A percentile compares a stretch with the other conserved stretches of the same genome.
Conservation (phyloP, 2,797 vertebrate species). For the Sparidentex hasta region DNA sequence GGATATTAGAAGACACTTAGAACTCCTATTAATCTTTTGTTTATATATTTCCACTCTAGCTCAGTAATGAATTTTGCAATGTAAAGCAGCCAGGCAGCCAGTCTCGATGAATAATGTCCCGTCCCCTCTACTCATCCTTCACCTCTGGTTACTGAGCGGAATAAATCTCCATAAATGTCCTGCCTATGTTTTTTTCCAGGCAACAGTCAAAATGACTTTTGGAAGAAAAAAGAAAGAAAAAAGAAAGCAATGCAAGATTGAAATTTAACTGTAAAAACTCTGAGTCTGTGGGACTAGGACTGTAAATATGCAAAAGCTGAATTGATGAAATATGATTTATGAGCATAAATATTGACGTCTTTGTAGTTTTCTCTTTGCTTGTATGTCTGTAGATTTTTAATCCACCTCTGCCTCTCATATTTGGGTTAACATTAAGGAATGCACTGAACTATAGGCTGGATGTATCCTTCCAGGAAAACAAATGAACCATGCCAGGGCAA, state of each 20-base stretch:
- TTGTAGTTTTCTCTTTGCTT: background rate
- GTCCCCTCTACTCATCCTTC: conserved; percentile 54
- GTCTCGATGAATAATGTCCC: conserved; percentile 46
- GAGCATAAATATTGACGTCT: background rate
- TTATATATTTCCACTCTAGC: conserved; percentile 30
- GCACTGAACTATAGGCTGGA: background rate
- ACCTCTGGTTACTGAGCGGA: conserved; percentile 53
- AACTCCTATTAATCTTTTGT: conserved; percentile 60
- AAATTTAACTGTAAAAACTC: background rate
- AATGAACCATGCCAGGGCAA: background rate
- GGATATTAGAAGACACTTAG: conserved; percentile 62
- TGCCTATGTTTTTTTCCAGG: conserved; percentile 25
- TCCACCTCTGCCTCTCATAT: conserved; percentile 1
- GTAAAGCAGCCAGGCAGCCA: conserved; percentile 35
- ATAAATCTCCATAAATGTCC: conserved; percentile 61
- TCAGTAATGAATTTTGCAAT: conserved; percentile 46
- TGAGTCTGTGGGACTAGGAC: background rate
- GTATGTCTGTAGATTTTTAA: background rate
- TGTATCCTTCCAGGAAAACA: background rate
- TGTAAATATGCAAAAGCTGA: background rate
- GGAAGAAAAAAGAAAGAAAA: background rate
- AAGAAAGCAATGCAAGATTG: background rate
- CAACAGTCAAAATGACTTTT: conserved; percentile 12
- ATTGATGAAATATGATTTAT: background rate
- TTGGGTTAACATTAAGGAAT: conserved; percentile 31